Evolutionary conservation across 1,140 invertebrate species (phyloP), one percentile per base, ranked within the genome.

Genomic region (Drosophila teissieri): DNA sequence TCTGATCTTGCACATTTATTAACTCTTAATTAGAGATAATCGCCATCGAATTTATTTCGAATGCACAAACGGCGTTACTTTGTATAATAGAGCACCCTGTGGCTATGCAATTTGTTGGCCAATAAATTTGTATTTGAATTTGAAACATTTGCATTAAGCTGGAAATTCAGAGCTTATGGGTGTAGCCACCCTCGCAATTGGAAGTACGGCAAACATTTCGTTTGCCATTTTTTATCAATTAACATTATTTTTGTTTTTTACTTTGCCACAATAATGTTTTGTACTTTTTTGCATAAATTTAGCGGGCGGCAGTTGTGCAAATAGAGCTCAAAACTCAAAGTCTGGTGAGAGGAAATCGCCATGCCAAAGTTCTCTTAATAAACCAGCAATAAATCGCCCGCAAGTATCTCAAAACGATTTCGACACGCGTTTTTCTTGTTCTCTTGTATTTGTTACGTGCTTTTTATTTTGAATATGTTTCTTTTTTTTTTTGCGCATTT

Each of bases 271-370:
- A 52, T 44, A 73, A 73, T 85, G 58, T 85, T 61, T 54, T 51
- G 49, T 4, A 44, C 48, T 31, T 75, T 77, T 67, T 61, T 60
- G 80, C 64, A 76, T 76, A 76, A 67, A 76, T 64, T 78, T 42
- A 60, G 19, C 27, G 53, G 61, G 53, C 69, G 65, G 39, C 82
- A 86, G 83, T 88, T 86, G 82, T 86, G 74, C 83, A 86, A 86
- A 86, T 51, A 52, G 49, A 83, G 22, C 46, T 55, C 15, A 48
- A 54, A 55, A 52, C 14, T 39, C 54, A 70, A 72, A 62, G 51
- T 55, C 36, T 53, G 58, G 62, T 48, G 40, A 56, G 60, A 78
- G 54, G 51, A 22, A 58, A 73, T 70, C 52, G 34, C 17, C 51
- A 5, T 14, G 52, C 15, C 48, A 19, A 51, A 69, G 45, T 44